Evolutionary conservation across 2,113 vertebrate species (phyloP).

Genomic region (human): DNA sequence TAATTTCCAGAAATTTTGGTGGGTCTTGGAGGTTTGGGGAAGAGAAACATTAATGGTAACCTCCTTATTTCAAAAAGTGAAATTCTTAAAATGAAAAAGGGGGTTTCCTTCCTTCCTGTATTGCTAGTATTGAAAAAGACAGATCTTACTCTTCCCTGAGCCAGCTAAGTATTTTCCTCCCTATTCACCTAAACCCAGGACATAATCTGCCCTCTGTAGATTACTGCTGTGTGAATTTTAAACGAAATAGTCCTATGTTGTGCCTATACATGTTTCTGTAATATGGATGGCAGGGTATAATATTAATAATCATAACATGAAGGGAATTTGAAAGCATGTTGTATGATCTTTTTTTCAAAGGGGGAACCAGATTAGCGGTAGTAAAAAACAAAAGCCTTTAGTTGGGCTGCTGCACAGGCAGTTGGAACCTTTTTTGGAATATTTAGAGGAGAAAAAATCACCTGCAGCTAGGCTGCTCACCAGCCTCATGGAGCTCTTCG

Average conservation of each 20-base stretch:
- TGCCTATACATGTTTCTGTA: neutral
- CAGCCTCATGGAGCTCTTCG: neutral
- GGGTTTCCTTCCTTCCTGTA: neutral
- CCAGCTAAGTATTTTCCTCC: too few species aligned
- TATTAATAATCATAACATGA: neutral
- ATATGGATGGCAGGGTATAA: neutral
- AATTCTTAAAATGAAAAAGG: slow-evolving; percentile 2
- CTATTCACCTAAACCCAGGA: neutral
- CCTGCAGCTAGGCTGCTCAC: neutral
- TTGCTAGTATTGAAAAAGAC: neutral
- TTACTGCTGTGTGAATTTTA: neutral
- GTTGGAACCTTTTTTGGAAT: neutral
- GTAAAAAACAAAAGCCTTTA: neutral
- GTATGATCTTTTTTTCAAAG: neutral
- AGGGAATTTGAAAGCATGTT: neutral
- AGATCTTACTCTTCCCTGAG: neutral
- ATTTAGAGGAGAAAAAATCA: neutral
- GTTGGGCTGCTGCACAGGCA: neutral
- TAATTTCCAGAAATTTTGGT: neutral
- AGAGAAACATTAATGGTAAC: neutral
- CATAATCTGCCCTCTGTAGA: neutral
- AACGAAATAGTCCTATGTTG: neutral
- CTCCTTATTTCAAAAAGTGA: neutral
- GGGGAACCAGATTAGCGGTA: neutral
- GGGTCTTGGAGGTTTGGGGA: neutral